Base-by-base conservation (phyloP, 2,113 vertebrate species). In the Epinephelus cyanopodus region DNA sequence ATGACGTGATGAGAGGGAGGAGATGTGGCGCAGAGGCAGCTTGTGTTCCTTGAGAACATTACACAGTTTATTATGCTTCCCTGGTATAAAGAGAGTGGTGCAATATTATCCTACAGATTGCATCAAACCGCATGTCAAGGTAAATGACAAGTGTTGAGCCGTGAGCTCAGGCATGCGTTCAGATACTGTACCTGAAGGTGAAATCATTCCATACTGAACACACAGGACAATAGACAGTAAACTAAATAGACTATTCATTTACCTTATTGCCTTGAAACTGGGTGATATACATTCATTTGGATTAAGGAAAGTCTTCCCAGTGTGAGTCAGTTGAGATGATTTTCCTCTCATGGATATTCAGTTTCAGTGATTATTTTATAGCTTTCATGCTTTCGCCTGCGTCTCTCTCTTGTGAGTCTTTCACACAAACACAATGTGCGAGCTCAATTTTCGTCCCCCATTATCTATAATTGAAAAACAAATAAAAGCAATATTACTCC, bases 401-500 rank as follows among this genome's bases (percentile, higher is more conserved):
- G 1, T 77, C 2, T 75, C n/a, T 54, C 15, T 53, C 62, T 27
- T 1, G 2, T 39, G 4, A 23, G 9, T 29, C 3, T n/a, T 23
- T 47, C 23, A 50, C 17, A n/a, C 62, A 57, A 29, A 58, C 45
- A 61, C 37, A 42, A 48, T 14, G 37, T 69, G 53, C 15, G 42
- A 63, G 75, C 62, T 29, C 47, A 67, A 62, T 79, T 87, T 86
- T 67, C 18, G 5, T 39, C 47, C 19, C 64, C 88, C 77, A 91
- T 89, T 87, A 87, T 86, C 78, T 81, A 60, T 90, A 87, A 90
- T 89, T 90, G 91, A 77, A 91, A 84, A 86, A 89, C 76, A 85
- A 90, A 91, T 83, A 86, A 85, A 82, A 57, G 76, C 63, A 77
- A 58, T 74, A 84, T 76, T 70, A 57, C 69, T 74, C 77, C 73